These are phyloP conservation scores for Amazonetta brasiliensis DNA, from an alignment of 2,797 vertebrate species.

Conservation along the genomic window DNA sequence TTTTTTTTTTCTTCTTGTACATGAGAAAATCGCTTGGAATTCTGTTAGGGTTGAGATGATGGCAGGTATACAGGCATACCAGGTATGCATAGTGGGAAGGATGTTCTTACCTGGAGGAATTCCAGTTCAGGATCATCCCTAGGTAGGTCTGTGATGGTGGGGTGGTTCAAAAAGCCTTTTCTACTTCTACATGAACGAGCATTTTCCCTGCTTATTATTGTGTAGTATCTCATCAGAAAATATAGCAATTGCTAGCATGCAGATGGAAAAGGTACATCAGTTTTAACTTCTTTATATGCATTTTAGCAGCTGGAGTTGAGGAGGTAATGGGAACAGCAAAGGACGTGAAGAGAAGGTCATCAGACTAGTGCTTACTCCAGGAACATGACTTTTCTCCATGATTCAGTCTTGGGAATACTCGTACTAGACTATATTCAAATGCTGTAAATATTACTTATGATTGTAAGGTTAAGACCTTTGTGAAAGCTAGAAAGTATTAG, in stretches of 20 bases:
- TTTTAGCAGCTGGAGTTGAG: neutral
- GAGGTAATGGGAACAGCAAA: neutral
- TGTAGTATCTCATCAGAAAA: neutral
- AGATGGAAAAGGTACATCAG: neutral
- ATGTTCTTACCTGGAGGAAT: neutral
- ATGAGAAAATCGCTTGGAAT: neutral
- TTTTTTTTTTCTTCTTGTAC: neutral
- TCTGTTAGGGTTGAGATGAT: neutral
- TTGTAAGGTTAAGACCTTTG: neutral
- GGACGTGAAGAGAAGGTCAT: neutral
- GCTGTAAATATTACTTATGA: neutral
- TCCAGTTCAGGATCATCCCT: neutral
- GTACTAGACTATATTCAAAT: neutral
- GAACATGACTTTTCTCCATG: neutral
- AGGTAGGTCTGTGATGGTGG: neutral
- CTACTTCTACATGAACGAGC: neutral
- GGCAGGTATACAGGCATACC: no score
- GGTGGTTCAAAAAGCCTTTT: neutral
- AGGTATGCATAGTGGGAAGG: fast-evolving
- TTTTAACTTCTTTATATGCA: neutral
- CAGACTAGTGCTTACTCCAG: neutral
- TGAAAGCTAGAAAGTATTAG: neutral
- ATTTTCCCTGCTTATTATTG: neutral
- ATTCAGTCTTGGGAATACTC: neutral
- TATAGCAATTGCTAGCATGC: neutral